phyloP scores from a whole-genome alignment of 2,113 vertebrate genomes.

The Eupsittula cactorum region DNA sequence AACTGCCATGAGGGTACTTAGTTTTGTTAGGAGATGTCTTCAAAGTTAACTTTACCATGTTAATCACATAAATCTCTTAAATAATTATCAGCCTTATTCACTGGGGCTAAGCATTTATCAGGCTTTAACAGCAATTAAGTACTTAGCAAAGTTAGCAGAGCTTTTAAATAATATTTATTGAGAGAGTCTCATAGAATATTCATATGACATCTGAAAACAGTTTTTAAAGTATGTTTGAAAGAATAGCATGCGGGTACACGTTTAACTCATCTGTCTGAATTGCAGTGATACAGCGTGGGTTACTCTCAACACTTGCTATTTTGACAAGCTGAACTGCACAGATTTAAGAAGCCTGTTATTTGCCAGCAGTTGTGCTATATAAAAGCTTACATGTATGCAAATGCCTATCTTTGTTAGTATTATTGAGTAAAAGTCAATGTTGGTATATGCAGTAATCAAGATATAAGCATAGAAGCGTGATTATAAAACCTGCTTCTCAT shows the following conservation, averaged over 20 bases:
- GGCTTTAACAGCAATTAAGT: slow-evolving; percentile 9
- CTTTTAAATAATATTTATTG: slow-evolving; percentile 42
- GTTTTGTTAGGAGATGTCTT: slow-evolving; percentile 30
- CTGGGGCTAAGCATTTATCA: slow-evolving; percentile 7
- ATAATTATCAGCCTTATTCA: slow-evolving; percentile 18
- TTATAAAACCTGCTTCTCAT: not conserved
- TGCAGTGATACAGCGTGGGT: slow-evolving; percentile 2
- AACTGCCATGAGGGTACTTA: not conserved
- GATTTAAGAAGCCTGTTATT: not conserved
- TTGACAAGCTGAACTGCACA: slow-evolving; percentile 17
- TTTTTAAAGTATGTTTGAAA: not conserved
- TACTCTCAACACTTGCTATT: not conserved
- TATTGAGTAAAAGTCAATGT: not conserved
- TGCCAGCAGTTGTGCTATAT: not conserved
- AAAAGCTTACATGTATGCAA: not conserved
- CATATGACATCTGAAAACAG: not conserved
- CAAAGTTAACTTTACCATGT: slow-evolving; percentile 33
- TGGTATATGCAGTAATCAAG: not conserved
- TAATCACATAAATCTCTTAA: slow-evolving; percentile 41
- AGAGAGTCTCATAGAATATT: not conserved
- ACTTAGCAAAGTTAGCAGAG: slow-evolving; percentile 15
- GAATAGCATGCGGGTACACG: not conserved
- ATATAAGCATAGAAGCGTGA: accelerated
- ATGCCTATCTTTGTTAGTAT: not conserved
- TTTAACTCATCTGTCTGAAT: not conserved